Base-by-base conservation (phyloP, 2,113 vertebrate species). In the Cervus canadensis region DNA sequence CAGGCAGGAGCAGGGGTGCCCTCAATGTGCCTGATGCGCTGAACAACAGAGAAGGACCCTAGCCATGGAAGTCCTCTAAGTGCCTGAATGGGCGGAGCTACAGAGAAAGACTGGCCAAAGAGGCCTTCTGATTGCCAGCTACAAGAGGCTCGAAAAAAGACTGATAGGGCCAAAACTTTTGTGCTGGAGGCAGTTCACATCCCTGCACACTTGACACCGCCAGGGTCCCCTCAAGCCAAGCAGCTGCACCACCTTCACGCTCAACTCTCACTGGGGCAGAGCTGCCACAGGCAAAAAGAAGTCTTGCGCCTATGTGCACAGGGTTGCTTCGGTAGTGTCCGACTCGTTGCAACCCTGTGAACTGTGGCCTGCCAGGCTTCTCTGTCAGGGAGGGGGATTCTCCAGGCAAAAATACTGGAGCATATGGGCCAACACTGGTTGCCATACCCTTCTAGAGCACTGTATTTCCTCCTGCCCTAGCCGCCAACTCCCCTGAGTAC, bases 321-420 rank as follows among this genome's bases (percentile, higher is more conserved):
- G 64, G n/a, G 64, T 21, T 4, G 9, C 64, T 36, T 67, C 2
- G 0, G 17, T 67, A 21, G n/a, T 67, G n/a, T 36, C 33, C 0
- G 0, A 67, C 64, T 67, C 0, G 0, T 67, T 67, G 64, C 2
- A 9, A 36, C 33, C 64, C 64, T 36, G 8, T 36, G 17, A 67
- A 67, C 33, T 36, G 17, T 67, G 64, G 64, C 9, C 8, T 67
- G 33, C 64, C 33, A 67, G 64, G n/a, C n/a, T 67, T 36, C 64
- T 67, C 64, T 67, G 33, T 36, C 17, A 67, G 33, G 64, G 64
- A 36, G 64, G 33, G 5, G 17, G 64, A 67, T 67, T 67, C 64
- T 67, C 64, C 64, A 67, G 33, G 64, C 16, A 67, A 67, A 17
- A 21, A 36, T 36, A 67, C 17, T 67, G 33, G 64, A 67, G 64